Percentiles rank a stretch among this genome's conserved stretches.
These are phyloP conservation scores for Catamblyrhynchus diadema DNA, from an alignment of 2,797 vertebrate species.

Conservation along the genomic window DNA sequence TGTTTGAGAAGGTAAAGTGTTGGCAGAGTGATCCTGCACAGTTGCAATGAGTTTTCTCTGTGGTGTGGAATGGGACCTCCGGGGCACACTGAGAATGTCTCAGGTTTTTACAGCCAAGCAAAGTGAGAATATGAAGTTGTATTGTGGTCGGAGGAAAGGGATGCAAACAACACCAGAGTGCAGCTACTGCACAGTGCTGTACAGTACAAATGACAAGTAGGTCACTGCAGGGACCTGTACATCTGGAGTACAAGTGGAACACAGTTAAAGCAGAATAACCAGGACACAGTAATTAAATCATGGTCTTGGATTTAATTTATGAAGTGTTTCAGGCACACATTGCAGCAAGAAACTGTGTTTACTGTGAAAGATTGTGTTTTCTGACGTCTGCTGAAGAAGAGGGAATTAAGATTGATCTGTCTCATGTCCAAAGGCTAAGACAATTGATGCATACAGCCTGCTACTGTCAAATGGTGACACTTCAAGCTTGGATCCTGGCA, in stretches of 20 bases:
- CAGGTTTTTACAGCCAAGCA: conserved; percentile 40
- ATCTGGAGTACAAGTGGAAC: conserved; percentile 26
- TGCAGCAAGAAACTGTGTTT: conserved; percentile 48
- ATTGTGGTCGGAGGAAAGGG: not conserved
- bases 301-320: conserved; percentile 55
- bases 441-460: not conserved
- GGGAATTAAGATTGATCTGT: conserved; percentile 56
- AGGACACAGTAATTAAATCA: conserved; percentile 55
- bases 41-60: conserved; percentile 10
- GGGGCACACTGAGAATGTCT: not conserved
- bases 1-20: not conserved
- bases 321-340: conserved; percentile 53
- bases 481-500: conserved; percentile 3
- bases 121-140: conserved; percentile 19
- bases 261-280: conserved; percentile 33
- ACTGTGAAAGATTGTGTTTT: conserved; percentile 44
- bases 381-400: conserved; percentile 30
- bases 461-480: conserved; percentile 8
- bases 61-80: conserved; percentile 21
- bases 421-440: conserved; percentile 29
- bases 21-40: not conserved
- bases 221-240: conserved; percentile 31
- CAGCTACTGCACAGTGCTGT: not conserved
- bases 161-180: not conserved
- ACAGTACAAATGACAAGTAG: conserved; percentile 12